Percentiles rank a stretch among this genome's conserved stretches.
These are phyloP conservation scores for Subacronicta megacephala DNA, from an alignment of 2,888 invertebrate genomes.

Conservation along the genomic window DNA sequence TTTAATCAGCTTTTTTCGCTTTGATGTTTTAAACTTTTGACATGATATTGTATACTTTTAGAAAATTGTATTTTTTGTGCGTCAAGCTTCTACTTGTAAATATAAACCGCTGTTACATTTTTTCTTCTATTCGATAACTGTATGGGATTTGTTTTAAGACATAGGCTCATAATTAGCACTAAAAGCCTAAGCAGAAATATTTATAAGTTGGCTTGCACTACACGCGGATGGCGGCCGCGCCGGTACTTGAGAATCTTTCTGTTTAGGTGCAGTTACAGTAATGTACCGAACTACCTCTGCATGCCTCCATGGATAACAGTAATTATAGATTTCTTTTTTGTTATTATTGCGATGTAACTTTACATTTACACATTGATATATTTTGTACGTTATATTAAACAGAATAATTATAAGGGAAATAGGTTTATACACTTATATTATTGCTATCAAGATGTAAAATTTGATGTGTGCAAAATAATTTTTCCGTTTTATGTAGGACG, in stretches of 20 bases:
- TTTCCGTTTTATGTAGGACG: constrained; percentile 75
- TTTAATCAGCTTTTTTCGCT: constrained; percentile 65
- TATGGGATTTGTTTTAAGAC: constrained; percentile 61
- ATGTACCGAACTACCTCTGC: constrained; percentile 86
- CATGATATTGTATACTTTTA: constrained; percentile 67
- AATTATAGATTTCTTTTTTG: constrained; percentile 76
- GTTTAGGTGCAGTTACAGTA: constrained; percentile 65
- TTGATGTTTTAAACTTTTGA: constrained; percentile 65
- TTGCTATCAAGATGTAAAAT: constrained; percentile 60
- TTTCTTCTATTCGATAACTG: constrained; percentile 58
- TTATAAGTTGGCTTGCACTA: constrained; percentile 21
- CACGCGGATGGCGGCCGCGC: constrained; percentile 31
- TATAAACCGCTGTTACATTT: constrained; percentile 73
- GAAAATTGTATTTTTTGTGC: constrained; percentile 74
- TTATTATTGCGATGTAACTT: constrained; percentile 71
- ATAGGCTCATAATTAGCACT: constrained; percentile 55
- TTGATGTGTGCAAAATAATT: constrained; percentile 73
- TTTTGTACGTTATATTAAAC: constrained; percentile 83
- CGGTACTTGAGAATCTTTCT: constrained; percentile 42
- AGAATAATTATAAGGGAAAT: constrained; percentile 60
- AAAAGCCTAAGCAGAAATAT: constrained; percentile 34
- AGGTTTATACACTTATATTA: constrained; percentile 64
- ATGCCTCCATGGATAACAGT: constrained; percentile 82
- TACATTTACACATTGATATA: constrained; percentile 76
- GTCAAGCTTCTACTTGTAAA: constrained; percentile 81